phyloP scores from a whole-genome alignment of 2,888 invertebrate species.

The Hirudinaria manillensis region DNA sequence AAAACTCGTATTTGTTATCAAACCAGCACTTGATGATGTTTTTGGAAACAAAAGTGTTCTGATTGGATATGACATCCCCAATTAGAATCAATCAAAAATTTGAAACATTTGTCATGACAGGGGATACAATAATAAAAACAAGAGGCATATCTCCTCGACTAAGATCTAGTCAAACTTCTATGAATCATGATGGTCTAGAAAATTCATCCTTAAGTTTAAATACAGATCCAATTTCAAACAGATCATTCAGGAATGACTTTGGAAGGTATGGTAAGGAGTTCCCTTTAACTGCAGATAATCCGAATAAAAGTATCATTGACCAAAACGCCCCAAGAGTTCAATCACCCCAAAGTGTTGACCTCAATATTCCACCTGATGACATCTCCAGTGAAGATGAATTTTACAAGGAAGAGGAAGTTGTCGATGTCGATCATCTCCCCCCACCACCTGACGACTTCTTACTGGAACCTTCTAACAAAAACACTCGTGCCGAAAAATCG shows the following conservation, averaged over 20 bases:
- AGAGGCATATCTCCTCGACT: constrained; percentile 55
- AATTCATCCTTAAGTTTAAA: too few species aligned
- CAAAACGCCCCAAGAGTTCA: background rate
- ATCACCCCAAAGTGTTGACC: background rate
- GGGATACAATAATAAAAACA: constrained; percentile 86
- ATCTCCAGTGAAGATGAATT: constrained; percentile 41
- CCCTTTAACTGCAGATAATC: background rate
- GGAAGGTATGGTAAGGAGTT: background rate
- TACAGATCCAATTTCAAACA: background rate
- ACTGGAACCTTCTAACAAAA: background rate
- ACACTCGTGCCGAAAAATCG: background rate
- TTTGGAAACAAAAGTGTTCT: too few species aligned
- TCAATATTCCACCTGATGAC: constrained; percentile 42
- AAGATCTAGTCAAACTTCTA: constrained; percentile 16
- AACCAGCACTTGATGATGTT: too few species aligned
- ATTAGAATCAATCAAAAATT: constrained; percentile 37
- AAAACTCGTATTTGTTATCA: too few species aligned
- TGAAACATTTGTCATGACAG: constrained; percentile 83
- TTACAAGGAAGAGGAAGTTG: constrained; percentile 25
- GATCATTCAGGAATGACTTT: background rate
- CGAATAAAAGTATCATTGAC: background rate
- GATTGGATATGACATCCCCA: constrained; percentile 17
- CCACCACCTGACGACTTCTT: constrained; percentile 40
- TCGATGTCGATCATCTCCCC: constrained; percentile 38
- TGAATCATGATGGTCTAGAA: background rate